Evolutionary conservation across 2,888 invertebrate genomes (phyloP), one percentile per base, ranked within the genome.

Genomic region (Diplazon laetatorius): DNA sequence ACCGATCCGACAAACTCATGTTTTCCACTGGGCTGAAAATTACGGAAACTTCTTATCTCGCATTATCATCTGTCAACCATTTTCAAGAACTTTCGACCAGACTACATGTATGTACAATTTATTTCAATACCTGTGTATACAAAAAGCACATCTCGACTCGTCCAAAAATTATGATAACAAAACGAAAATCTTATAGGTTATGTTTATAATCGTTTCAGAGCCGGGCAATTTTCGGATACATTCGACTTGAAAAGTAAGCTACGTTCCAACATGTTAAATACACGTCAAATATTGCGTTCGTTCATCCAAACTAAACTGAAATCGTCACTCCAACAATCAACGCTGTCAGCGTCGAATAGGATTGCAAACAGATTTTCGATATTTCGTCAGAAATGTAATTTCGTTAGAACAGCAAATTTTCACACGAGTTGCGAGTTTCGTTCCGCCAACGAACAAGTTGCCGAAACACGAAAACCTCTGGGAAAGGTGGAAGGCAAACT

Each of bases 401-500:
- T 62, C 3, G 14, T 48, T 37, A 1, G 30, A 12, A 55, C 2
- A 9, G 3, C 25, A 8, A 16, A 16, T 35, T 35, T 75, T 37
- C 71, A 68, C 22, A 69, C 68, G 6, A 68, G 50, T 42, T n/a
- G n/a, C 16, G 30, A 20, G 25, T 12, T n/a, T 57, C 16, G 10
- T n/a, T 2, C n/a, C 12, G n/a, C 16, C 1, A 18, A 50, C 8
- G 42, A 52, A 10, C 50, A 57, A 16, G 9, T 52, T 1, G 4
- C 30, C 2, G 8, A 18, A 1, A 46, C n/a, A 16, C 82, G 82
- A 48, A 60, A 83, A 10, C 39, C 66, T 2, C 59, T 91, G 16
- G 91, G 88, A 39, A 90, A 91, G 85, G 9, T 93, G 4, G 86
- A 92, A 70, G 92, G 93, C 50, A 96, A 95, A 90, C 91, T 96